Evolutionary conservation across 2,888 invertebrate species (phyloP).

Genomic region (Limenitis camilla): DNA sequence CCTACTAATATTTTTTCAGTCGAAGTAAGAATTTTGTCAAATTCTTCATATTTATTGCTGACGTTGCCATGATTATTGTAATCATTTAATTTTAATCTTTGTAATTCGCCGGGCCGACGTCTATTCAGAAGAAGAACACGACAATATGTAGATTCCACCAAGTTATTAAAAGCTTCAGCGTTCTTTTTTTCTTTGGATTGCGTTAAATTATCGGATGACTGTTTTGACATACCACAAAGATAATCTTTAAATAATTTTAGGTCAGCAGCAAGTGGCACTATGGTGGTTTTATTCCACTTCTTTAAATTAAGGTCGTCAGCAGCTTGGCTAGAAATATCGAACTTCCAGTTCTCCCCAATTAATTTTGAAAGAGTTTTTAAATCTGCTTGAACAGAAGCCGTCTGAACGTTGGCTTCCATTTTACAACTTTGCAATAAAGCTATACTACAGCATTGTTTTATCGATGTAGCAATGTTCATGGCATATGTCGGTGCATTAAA

Average conservation of each 20-base stretch:
- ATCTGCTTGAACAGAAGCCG: constrained; percentile 15
- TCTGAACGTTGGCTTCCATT: constrained; percentile 9
- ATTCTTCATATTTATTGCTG: constrained; percentile 25
- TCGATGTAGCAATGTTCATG: constrained; percentile 23
- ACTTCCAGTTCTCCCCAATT: constrained; percentile 14
- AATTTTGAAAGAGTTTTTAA: constrained; percentile 5
- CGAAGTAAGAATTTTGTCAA: constrained; percentile 16
- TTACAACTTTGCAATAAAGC: constrained; percentile 18
- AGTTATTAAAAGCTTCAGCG: constrained; percentile 5
- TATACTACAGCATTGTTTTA: constrained; percentile 25
- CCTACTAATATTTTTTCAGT: constrained; percentile 25
- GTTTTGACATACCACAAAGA: constrained; percentile 10
- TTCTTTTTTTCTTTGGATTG: constrained; percentile 2
- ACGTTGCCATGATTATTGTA: constrained; percentile 12
- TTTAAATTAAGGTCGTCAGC: constrained; percentile 18
- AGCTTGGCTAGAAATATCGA: constrained; percentile 16
- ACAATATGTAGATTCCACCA: constrained; percentile 8
- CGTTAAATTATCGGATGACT: constrained; percentile 3
- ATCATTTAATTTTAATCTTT: constrained; percentile 13
- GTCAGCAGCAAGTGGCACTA: constrained; percentile 22
- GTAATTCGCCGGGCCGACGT: constrained; percentile 10
- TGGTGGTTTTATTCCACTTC: constrained; percentile 20
- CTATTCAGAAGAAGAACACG: constrained; percentile 1
- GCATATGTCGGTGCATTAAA: constrained; percentile 22
- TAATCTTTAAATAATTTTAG: constrained; percentile 23